These are phyloP conservation scores for Etheostoma nigrum DNA, from an alignment of 2,797 vertebrate genomes.

Conservation along the genomic window DNA sequence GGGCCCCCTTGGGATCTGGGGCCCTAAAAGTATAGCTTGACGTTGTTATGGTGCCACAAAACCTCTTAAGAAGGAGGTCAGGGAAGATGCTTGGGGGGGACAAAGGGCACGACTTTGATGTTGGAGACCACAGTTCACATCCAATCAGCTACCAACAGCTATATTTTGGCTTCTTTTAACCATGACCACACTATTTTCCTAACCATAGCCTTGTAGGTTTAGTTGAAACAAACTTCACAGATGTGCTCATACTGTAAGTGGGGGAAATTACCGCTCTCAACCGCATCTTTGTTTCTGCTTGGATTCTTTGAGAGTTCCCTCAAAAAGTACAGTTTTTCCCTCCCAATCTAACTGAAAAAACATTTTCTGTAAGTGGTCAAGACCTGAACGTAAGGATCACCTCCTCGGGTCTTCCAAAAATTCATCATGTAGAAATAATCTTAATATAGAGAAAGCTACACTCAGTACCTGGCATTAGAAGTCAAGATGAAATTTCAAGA, in stretches of 20 bases:
- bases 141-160: not conserved
- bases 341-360: not conserved
- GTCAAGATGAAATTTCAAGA: no score
- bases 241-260: no score
- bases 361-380: not conserved
- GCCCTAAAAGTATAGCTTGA: slow-evolving; percentile 24
- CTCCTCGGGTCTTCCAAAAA: not conserved
- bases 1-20: slow-evolving; percentile 19
- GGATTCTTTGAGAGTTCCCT: not conserved
- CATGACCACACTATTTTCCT: not conserved
- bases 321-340: not conserved
- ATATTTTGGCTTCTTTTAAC: slow-evolving; percentile 16
- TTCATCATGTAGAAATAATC: not conserved
- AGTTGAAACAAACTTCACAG: no score
- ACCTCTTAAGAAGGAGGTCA: slow-evolving; percentile 28
- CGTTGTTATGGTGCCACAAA: slow-evolving; percentile 34
- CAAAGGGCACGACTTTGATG: slow-evolving; percentile 36
- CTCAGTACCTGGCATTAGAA: not conserved
- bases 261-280: not conserved
- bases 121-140: slow-evolving; percentile 26
- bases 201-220: not conserved
- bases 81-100: slow-evolving; percentile 33
- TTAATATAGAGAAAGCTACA: not conserved
- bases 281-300: not conserved
- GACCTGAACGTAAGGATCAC: not conserved